Evolutionary conservation across 2,888 invertebrate genomes (phyloP), one percentile per base, ranked within the genome.

Genomic region (Ectemnius lituratus): DNA sequence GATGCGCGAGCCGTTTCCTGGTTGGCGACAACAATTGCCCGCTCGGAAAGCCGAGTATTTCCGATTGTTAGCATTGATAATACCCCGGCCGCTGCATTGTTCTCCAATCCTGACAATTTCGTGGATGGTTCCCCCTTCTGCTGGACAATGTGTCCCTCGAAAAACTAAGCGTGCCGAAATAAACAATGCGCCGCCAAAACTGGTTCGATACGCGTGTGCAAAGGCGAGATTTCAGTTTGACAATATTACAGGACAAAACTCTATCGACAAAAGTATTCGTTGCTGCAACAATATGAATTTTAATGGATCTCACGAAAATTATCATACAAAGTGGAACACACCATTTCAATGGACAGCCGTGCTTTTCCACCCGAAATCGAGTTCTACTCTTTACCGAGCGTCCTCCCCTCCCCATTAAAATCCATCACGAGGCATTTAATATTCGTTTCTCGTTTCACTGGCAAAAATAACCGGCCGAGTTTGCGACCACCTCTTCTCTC

Each of bases 11-110:
- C 70, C 52, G 73, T 73, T 76, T 74, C 67, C 67, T 69, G 67
- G 66, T 49, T 46, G 67, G 45, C 28, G 16, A 65, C 69, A 75
- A 70, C 80, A 69, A 82, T 75, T 58, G 70, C 45, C 59, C 62
- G 64, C 72, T 71, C 68, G 62, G 61, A 65, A 70, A 75, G 47
- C 78, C 76, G 71, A 67, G 73, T 75, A 82, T 80, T 83, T 84
- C 81, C 86, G 80, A 86, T 84, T 78, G 84, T 81, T 79, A 69
- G 59, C 70, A 27, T 59, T 46, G 80, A 80, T 82, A 82, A 82
- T 64, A 56, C 56, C 52, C 52, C 4, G 8, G 37, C 8, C 37
- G 37, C 5, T 5, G 11, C 37, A 37, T 37, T 37, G 37, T 37
- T 37, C 37, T 6, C 37, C 37, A 11, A 37, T 37, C 37, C 64